These are phyloP conservation scores for Chrysogorgia sp. DNA, from an alignment of 92 coral and sea anemone species.

Conservation along the genomic window DNA sequence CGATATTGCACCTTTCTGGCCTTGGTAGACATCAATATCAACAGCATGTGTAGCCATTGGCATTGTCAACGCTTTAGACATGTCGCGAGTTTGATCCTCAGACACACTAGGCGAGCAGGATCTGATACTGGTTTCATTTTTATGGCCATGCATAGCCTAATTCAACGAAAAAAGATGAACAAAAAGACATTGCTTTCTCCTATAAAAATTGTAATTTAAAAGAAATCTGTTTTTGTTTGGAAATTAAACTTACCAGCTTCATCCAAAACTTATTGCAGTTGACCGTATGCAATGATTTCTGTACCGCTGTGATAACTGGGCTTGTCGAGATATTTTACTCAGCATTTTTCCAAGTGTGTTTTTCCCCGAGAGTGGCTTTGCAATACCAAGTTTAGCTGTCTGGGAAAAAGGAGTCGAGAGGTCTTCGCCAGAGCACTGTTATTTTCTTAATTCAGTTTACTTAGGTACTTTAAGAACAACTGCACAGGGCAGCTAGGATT, in stretches of 20 bases:
- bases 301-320: no score
- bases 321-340: no score
- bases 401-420: not conserved
- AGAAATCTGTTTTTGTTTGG: no score
- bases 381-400: no score
- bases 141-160: not conserved
- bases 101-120: not conserved
- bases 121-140: slow-evolving; percentile 1
- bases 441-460: not conserved
- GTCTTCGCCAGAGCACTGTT: not conserved
- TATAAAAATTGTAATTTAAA: no score
- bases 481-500: not conserved
- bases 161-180: no score
- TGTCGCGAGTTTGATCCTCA: not conserved
- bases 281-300: no score
- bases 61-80: not conserved
- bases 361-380: no score
- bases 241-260: not conserved
- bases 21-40: no score
- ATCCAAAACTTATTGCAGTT: not conserved
- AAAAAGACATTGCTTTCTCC: no score
- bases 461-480: not conserved
- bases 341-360: no score
- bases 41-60: not conserved
- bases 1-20: no score